These are phyloP conservation scores for Elephantulus edwardii DNA, from an alignment of 2,113 vertebrate genomes.

Conservation along the genomic window DNA sequence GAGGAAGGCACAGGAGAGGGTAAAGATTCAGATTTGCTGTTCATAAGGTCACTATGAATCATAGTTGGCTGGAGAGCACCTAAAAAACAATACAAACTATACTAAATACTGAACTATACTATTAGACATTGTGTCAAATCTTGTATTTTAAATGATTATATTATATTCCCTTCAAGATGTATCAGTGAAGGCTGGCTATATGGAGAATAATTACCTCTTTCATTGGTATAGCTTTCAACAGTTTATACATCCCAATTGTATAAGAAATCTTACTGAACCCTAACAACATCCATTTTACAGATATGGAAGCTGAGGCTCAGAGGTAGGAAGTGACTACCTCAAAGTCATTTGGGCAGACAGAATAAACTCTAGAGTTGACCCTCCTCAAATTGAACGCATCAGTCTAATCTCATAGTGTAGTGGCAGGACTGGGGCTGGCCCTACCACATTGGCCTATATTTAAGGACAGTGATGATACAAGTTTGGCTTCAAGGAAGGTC, in stretches of 20 bases:
- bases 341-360: constrained; percentile 12
- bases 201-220: constrained; percentile 21
- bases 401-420: background rate
- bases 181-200: background rate
- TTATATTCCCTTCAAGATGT: background rate
- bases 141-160: background rate
- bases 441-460: background rate
- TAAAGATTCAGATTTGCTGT: too few species aligned
- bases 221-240: background rate
- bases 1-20: too few species aligned
- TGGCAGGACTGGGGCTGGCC: background rate
- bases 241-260: constrained; percentile 21
- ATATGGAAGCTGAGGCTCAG: constrained; percentile 19
- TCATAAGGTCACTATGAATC: too few species aligned
- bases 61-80: too few species aligned
- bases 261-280: background rate
- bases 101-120: too few species aligned
- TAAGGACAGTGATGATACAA: background rate
- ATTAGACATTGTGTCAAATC: background rate
- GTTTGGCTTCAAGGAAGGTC: constrained; percentile 26
- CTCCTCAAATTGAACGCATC: background rate
- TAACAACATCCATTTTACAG: background rate
- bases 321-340: background rate
- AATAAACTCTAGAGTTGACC: background rate
- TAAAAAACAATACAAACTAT: too few species aligned